Conservation (phyloP, 2,888 invertebrate species). For the Drosophila anomalata region DNA sequence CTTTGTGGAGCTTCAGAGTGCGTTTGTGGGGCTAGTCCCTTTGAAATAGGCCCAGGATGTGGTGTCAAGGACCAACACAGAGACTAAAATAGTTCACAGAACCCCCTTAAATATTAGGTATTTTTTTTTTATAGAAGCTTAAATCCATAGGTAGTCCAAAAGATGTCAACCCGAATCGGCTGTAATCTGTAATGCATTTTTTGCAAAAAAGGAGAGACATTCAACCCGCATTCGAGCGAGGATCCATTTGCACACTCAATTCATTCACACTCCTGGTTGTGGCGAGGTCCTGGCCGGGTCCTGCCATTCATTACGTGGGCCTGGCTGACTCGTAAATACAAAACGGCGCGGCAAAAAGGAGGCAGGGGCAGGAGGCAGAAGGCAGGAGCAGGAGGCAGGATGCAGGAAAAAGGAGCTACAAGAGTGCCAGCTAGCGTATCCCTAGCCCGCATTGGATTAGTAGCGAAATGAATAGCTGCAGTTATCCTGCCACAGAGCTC, state of each 20-base stretch:
- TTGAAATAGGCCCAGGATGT: constrained; percentile 32
- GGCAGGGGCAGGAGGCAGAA: constrained; percentile 3
- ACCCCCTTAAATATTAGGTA: no score
- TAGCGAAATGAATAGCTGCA: constrained; percentile 67
- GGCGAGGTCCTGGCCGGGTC: constrained; percentile 26
- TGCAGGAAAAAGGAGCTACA: constrained; percentile 8
- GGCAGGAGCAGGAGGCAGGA: not conserved
- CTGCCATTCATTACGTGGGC: constrained; percentile 62
- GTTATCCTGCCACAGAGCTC: constrained; percentile 34
- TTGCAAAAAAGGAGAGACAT: not conserved
- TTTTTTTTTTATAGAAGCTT: no score
- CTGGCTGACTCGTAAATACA: constrained; percentile 60
- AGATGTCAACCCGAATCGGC: constrained; percentile 21
- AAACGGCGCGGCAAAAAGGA: constrained; percentile 4
- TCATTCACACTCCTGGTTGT: constrained; percentile 45
- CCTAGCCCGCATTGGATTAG: constrained; percentile 68
- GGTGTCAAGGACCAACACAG: constrained; percentile 1
- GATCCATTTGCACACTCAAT: constrained; percentile 31
- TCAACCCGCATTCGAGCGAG: constrained; percentile 12
- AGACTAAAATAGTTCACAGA: no score
- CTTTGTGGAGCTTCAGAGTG: constrained; percentile 49
- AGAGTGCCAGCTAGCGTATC: constrained; percentile 19
- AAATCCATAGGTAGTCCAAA: not conserved
- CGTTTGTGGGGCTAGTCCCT: constrained; percentile 30
- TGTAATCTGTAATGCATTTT: not conserved